Conservation (phyloP, 2,888 invertebrate genomes). For the Aelia acuminata region DNA sequence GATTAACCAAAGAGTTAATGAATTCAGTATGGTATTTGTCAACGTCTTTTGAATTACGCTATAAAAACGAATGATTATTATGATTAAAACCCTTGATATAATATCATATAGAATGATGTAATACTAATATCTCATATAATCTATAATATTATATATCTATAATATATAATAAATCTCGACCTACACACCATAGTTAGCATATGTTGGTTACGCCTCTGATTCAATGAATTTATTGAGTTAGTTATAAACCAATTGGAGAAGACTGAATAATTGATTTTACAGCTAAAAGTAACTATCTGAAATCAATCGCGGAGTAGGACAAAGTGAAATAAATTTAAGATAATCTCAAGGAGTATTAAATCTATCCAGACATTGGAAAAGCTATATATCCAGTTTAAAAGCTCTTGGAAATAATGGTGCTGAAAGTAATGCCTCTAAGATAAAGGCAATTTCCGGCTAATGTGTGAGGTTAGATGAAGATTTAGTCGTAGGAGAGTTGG, state of each 20-base stretch:
- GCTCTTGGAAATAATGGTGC: conserved; percentile 2
- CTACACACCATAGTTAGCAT: too few species aligned
- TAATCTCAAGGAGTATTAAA: not conserved
- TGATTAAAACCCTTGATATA: too few species aligned
- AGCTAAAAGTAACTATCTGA: not conserved
- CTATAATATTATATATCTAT: too few species aligned
- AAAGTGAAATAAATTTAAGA: conserved; percentile 3
- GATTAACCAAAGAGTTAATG: too few species aligned
- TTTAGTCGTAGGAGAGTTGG: not conserved
- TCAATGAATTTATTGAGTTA: not conserved
- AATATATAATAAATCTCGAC: too few species aligned
- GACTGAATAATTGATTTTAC: not conserved
- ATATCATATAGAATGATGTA: too few species aligned
- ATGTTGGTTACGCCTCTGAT: too few species aligned
- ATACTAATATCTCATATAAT: too few species aligned
- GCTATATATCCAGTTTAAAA: conserved; percentile 20
- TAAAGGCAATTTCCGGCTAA: conserved; percentile 23
- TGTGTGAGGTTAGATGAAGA: conserved; percentile 28
- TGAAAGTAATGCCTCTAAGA: conserved; percentile 27
- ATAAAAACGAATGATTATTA: too few species aligned
- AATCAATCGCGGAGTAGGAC: not conserved
- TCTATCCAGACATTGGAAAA: conserved; percentile 24
- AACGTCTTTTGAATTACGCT: too few species aligned
- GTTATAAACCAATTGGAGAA: not conserved
- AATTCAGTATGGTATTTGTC: too few species aligned